Evolutionary conservation across 2,113 vertebrate species (phyloP).

Genomic region (Channa argus): DNA sequence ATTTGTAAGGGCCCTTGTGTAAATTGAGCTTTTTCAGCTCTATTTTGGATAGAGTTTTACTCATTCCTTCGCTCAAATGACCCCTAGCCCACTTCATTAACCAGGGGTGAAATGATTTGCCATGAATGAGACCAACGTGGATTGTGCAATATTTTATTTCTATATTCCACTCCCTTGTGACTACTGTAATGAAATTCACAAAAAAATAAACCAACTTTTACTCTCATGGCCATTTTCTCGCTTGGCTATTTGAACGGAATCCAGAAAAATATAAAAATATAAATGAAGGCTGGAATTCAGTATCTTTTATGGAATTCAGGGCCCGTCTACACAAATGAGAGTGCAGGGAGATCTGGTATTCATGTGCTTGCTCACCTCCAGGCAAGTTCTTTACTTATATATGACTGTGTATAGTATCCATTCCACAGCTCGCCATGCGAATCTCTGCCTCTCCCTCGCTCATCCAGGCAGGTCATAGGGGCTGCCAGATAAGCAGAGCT

Average conservation of each 20-base stretch:
- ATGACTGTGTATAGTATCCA: constrained; percentile 79
- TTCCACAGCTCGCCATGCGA: constrained; percentile 71
- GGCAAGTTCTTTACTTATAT: constrained; percentile 82
- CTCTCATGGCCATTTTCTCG: constrained; percentile 20
- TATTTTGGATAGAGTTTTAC: constrained; percentile 14
- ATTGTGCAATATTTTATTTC: constrained; percentile 12
- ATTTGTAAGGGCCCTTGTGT: not conserved
- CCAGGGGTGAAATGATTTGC: constrained; percentile 32
- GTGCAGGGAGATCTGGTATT: constrained; percentile 69
- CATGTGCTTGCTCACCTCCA: constrained; percentile 74
- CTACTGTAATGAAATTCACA: constrained; percentile 18
- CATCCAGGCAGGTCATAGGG: constrained; percentile 80
- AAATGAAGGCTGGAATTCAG: constrained; percentile 47
- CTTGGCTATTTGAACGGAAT: constrained; percentile 26
- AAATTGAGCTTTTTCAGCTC: constrained; percentile 3
- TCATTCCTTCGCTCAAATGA: constrained; percentile 7
- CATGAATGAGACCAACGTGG: not conserved
- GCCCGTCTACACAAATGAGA: constrained; percentile 52
- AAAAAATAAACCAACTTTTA: constrained; percentile 18
- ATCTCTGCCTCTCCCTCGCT: constrained; percentile 73
- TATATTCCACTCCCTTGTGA: constrained; percentile 6
- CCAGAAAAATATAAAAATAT: constrained; percentile 28
- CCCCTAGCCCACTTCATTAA: constrained; percentile 8
- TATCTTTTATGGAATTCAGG: constrained; percentile 56
- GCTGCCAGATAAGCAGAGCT: constrained; percentile 78